Evolutionary conservation across 2,888 invertebrate genomes (phyloP).

Genomic region (Coleophora flavipennella): DNA sequence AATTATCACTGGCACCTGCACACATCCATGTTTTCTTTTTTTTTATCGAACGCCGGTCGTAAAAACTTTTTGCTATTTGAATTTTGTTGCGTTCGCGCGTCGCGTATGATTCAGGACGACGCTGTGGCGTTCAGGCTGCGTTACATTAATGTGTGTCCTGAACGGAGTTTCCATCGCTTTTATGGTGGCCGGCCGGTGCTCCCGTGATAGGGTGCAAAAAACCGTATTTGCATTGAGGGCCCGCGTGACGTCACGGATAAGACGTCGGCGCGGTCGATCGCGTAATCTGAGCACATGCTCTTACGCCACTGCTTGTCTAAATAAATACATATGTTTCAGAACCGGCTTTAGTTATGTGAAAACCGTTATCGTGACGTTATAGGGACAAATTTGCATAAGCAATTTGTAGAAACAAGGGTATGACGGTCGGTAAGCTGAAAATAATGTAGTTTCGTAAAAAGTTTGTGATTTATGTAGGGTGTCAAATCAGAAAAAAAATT

Average conservation of each 20-base stretch:
- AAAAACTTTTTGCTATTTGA: not conserved
- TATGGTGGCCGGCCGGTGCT: slow-evolving; percentile 56
- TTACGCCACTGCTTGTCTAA: slow-evolving; percentile 57
- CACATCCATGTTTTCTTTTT: not conserved
- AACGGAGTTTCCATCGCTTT: slow-evolving; percentile 63
- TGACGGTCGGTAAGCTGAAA: too few species aligned
- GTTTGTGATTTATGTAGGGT: too few species aligned
- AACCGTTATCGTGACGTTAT: slow-evolving; percentile 21
- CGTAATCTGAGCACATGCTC: slow-evolving; percentile 52
- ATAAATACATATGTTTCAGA: slow-evolving; percentile 61
- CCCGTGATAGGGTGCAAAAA: slow-evolving; percentile 69
- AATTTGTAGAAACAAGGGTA: too few species aligned
- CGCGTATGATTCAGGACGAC: slow-evolving; percentile 30
- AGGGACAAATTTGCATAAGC: too few species aligned
- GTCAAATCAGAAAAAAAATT: too few species aligned
- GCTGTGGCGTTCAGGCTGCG: slow-evolving; percentile 61
- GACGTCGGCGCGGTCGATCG: slow-evolving; percentile 46
- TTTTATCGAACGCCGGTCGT: too few species aligned
- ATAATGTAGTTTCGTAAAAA: too few species aligned
- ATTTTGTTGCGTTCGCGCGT: slow-evolving; percentile 2
- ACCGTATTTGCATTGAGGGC: slow-evolving; percentile 62
- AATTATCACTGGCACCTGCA: slow-evolving; percentile 30
- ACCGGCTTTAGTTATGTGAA: slow-evolving; percentile 61
- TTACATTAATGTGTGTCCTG: slow-evolving; percentile 67
- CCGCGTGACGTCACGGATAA: slow-evolving; percentile 57